Conservation (phyloP, 2,888 invertebrate species). For the Celastrina argiolus region DNA sequence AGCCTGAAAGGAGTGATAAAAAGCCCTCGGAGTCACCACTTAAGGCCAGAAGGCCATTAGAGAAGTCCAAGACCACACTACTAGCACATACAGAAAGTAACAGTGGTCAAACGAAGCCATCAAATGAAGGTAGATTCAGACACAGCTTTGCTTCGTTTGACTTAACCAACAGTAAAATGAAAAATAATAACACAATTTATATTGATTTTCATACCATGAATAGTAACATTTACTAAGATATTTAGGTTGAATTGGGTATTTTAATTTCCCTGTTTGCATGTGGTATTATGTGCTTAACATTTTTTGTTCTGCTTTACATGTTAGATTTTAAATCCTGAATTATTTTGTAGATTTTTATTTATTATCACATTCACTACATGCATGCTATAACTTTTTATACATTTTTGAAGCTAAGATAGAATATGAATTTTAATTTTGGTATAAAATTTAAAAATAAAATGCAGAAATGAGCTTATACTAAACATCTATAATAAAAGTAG, state of each 20-base stretch:
- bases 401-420: too few relatives aligned
- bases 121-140: slow-evolving; percentile 67
- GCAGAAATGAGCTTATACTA: too few relatives aligned
- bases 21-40: slow-evolving; percentile 67
- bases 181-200: slow-evolving; percentile 40
- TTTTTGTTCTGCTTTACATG: slow-evolving; percentile 43
- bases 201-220: slow-evolving; percentile 35
- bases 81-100: slow-evolving; percentile 70
- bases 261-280: slow-evolving; percentile 59
- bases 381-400: too few relatives aligned
- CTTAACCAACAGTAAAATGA: slow-evolving; percentile 64
- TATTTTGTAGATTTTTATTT: slow-evolving; percentile 18
- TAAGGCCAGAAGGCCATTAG: slow-evolving; percentile 65
- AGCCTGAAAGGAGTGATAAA: slow-evolving; percentile 63
- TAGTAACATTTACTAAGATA: slow-evolving; percentile 32
- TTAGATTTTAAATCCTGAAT: slow-evolving; percentile 32
- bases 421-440: too few relatives aligned
- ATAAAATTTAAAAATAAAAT: too few relatives aligned
- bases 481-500: too few relatives aligned
- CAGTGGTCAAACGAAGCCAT: slow-evolving; percentile 69
- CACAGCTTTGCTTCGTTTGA: slow-evolving; percentile 72
- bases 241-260: slow-evolving; percentile 41
- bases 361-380: neutral
- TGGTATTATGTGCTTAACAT: slow-evolving; percentile 51
- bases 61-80: slow-evolving; percentile 74